phyloP scores from a whole-genome alignment of 2,888 invertebrate species.

The Rhagophthalmus giganteus region DNA sequence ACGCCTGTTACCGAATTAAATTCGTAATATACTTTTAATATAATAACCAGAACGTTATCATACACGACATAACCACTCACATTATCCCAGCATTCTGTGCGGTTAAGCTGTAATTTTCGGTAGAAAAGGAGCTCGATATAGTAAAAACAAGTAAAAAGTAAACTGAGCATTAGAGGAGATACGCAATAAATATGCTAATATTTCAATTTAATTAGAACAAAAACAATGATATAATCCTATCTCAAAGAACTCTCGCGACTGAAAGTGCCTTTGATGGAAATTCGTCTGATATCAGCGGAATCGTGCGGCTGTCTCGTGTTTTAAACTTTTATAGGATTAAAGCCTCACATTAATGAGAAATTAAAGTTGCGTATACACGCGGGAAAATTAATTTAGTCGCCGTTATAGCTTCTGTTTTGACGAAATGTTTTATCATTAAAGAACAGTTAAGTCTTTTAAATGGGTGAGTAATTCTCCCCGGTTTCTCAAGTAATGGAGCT shows the following conservation, averaged over 20 bases:
- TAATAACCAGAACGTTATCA: slow-evolving; percentile 15
- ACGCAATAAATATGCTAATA: slow-evolving; percentile 29
- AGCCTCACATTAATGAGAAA: slow-evolving; percentile 35
- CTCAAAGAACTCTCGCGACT: slow-evolving; percentile 22
- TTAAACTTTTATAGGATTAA: slow-evolving; percentile 30
- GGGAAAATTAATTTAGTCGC: slow-evolving; percentile 37
- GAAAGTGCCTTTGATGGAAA: slow-evolving; percentile 21
- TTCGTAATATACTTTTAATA: slow-evolving; percentile 15
- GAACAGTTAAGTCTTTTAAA: slow-evolving; percentile 34
- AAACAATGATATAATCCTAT: slow-evolving; percentile 26
- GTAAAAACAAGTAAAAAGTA: slow-evolving; percentile 13
- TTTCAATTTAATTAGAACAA: slow-evolving; percentile 28
- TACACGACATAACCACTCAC: slow-evolving; percentile 12
- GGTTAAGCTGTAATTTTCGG: not conserved
- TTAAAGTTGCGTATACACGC: slow-evolving; percentile 37
- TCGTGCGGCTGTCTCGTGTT: slow-evolving; percentile 23
- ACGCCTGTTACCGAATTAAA: slow-evolving; percentile 10
- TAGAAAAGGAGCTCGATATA: not conserved
- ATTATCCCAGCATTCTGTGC: slow-evolving; percentile 2
- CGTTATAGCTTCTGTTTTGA: slow-evolving; percentile 35
- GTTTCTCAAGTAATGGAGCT: slow-evolving; percentile 31
- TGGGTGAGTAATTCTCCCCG: slow-evolving; percentile 27
- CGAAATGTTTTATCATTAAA: slow-evolving; percentile 40
- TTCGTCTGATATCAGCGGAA: slow-evolving; percentile 16
- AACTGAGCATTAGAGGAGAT: slow-evolving; percentile 1